A percentile compares a stretch with the other conserved stretches of the same genome.
phyloP scores from a whole-genome alignment of 2,888 invertebrate species.

The Agriotes lineatus region DNA sequence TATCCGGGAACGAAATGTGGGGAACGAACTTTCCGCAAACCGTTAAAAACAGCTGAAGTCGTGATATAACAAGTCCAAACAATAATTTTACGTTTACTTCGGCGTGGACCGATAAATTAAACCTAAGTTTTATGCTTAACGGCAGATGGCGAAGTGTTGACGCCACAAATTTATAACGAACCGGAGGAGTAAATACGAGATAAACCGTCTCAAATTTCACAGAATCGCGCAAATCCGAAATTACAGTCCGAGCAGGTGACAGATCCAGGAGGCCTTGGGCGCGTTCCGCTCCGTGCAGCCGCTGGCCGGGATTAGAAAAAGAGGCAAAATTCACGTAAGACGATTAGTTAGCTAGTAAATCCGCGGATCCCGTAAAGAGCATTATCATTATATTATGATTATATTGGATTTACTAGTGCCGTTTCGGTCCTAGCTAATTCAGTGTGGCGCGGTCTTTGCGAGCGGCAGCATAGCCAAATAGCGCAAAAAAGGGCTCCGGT shows the following conservation, averaged over 20 bases:
- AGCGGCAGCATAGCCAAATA: conserved; percentile 40
- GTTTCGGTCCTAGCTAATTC: conserved; percentile 62
- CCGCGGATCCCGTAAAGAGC: conserved; percentile 66
- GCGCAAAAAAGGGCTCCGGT: conserved; percentile 19
- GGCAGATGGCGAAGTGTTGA: too few relatives aligned
- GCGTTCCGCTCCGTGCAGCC: conserved; percentile 29
- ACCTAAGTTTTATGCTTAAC: too few relatives aligned
- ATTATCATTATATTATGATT: conserved; percentile 68
- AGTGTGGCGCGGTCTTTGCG: conserved; percentile 60
- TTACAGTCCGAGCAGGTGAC: background rate
- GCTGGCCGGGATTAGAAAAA: conserved; percentile 62
- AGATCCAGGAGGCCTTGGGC: too few relatives aligned
- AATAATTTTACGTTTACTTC: too few relatives aligned
- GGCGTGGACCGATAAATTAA: too few relatives aligned
- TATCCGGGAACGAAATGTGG: too few relatives aligned
- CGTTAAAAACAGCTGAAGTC: too few relatives aligned
- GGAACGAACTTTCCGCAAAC: too few relatives aligned
- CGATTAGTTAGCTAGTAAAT: conserved; percentile 66
- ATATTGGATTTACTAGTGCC: conserved; percentile 66
- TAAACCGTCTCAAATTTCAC: conserved; percentile 6
- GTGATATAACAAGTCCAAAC: too few relatives aligned
- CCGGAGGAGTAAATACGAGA: too few relatives aligned
- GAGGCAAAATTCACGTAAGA: conserved; percentile 66
- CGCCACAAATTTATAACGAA: too few relatives aligned
- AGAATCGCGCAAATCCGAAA: background rate